Evolutionary conservation across 2,888 invertebrate genomes (phyloP), one percentile per base, ranked within the genome.

Genomic region (Zygogramma bicolorata): DNA sequence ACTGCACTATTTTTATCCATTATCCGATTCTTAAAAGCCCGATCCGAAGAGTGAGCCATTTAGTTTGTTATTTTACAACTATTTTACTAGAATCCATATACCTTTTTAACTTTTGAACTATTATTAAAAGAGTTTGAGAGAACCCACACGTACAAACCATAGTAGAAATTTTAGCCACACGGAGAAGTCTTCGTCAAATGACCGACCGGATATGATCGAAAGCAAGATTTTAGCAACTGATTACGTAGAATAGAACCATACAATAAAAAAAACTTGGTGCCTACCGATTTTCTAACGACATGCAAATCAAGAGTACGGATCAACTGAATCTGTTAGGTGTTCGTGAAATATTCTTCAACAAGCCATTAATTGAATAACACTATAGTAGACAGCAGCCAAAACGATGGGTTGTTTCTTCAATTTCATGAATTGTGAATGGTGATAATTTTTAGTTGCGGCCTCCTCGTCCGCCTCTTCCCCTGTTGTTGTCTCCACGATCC

Each of bases 21-120:
- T 70, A 46, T 70, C 72, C 77, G 77, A 81, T 83, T 83, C 81
- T 79, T 79, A 79, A 74, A 78, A 82, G 83, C 82, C 82, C 84
- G 85, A 86, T 86, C 86, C 86, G 86, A 86, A 86, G 79, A 86
- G 86, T 86, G 85, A 80, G 85, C 85, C 82, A 81, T 84, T 83
- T 83, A 83, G 80, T 80, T 82, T 76, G 77, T 81, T 84, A 81
- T 82, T 81, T 80, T 83, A 83, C 81, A 84, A 84, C 84, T 85
- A 85, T 82, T 82, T 81, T 81, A 84, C 82, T 84, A 82, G 82
- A 84, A 85, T 86, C 86, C 86, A 85, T 85, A 84, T 85, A 86
- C 85, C 86, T 82, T 84, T 79, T 65, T 65, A 61, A 72, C 71
- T 77, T 81, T 78, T 77, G 79, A 82, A 77, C 80, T 79, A 78